Evolutionary conservation across 2,888 invertebrate genomes (phyloP).

Genomic region (Nymphalis polychloros): DNA sequence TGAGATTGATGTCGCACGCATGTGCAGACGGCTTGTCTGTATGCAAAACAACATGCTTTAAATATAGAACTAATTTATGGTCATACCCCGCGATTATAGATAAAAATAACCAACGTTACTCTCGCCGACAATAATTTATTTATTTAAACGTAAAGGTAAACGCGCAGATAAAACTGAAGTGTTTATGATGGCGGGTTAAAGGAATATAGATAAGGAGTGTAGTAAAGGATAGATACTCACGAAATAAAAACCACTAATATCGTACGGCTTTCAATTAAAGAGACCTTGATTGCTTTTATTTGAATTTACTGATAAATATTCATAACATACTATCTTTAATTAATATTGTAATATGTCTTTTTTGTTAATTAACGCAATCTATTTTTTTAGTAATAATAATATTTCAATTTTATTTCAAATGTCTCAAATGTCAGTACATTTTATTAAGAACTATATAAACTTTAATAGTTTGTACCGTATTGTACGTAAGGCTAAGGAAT

Average conservation of each 20-base stretch:
- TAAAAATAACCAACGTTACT: constrained; percentile 73
- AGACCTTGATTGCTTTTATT: constrained; percentile 24
- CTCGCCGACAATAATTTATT: constrained; percentile 68
- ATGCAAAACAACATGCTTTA: constrained; percentile 78
- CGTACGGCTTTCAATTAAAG: constrained; percentile 37
- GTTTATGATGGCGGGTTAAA: constrained; percentile 49
- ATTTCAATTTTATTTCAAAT: no score
- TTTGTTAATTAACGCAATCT: background rate
- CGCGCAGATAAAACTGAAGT: constrained; percentile 45
- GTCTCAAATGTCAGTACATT: no score
- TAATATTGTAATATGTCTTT: background rate
- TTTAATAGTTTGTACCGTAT: no score
- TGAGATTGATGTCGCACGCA: constrained; percentile 81
- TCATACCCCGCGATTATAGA: constrained; percentile 79
- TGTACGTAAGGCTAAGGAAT: background rate
- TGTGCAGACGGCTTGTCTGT: constrained; percentile 79
- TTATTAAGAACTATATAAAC: background rate
- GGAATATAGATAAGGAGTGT: constrained; percentile 45
- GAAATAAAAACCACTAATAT: constrained; percentile 37
- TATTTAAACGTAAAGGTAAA: constrained; percentile 48
- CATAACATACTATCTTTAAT: background rate
- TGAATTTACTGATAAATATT: constrained; percentile 17
- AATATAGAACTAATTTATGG: constrained; percentile 81
- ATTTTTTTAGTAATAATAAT: no score
- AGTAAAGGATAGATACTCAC: constrained; percentile 39